Conservation (phyloP, 2,888 invertebrate species). For the Cephus runcator region DNA sequence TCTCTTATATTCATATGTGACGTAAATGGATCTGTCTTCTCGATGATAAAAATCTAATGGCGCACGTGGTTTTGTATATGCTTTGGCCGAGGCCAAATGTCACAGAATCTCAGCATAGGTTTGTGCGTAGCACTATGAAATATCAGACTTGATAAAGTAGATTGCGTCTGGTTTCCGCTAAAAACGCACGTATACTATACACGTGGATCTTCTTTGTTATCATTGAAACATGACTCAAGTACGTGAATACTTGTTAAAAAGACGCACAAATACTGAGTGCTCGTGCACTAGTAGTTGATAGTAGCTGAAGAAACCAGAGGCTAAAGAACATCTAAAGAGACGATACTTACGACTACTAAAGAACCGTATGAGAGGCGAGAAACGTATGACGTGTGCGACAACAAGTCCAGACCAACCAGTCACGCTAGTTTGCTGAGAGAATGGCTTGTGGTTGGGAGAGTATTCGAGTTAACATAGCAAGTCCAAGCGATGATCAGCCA, state of each 20-base stretch:
- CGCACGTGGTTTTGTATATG: neutral
- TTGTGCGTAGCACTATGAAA: neutral
- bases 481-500: conserved; percentile 32
- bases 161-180: neutral
- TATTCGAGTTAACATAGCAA: conserved; percentile 1
- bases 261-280: neutral
- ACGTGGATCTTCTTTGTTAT: neutral
- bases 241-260: neutral
- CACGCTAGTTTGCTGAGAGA: conserved; percentile 7
- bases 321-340: neutral
- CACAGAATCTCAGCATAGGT: neutral
- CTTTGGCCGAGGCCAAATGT: neutral
- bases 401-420: conserved; percentile 9
- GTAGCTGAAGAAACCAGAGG: neutral
- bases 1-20: neutral
- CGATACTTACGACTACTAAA: neutral
- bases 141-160: neutral
- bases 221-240: neutral
- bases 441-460: conserved; percentile 3
- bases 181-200: neutral
- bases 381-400: neutral
- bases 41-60: neutral
- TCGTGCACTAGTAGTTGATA: neutral
- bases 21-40: neutral
- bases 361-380: neutral